These are phyloP conservation scores for Lipotes vexillifer DNA, from an alignment of 2,113 vertebrate genomes.

Conservation along the genomic window DNA sequence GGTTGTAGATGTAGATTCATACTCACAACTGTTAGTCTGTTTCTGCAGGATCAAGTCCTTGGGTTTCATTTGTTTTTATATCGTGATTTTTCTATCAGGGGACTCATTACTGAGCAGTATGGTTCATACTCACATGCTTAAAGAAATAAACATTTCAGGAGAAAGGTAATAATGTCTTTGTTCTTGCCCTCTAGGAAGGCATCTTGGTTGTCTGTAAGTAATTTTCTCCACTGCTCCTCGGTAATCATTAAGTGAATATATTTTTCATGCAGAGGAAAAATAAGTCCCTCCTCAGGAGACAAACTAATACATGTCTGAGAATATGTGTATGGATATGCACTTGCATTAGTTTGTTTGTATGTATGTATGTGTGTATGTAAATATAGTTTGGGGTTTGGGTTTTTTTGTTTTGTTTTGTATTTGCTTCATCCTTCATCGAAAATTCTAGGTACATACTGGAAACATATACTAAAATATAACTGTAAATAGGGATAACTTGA, in stretches of 20 bases:
- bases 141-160: neutral
- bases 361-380: neutral
- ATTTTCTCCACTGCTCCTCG: neutral
- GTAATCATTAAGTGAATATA: neutral
- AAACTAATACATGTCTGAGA: neutral
- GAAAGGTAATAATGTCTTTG: neutral
- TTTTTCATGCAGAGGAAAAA: neutral
- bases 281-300: neutral
- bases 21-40: neutral
- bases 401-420: neutral
- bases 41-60: neutral
- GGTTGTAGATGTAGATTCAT: neutral
- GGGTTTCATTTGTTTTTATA: neutral
- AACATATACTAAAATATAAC: neutral
- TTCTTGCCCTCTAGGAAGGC: neutral
- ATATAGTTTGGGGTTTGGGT: rapidly evolving
- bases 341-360: neutral
- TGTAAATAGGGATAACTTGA: neutral
- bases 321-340: neutral
- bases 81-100: neutral
- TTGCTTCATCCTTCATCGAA: neutral
- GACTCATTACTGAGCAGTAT: neutral
- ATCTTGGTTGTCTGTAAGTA: neutral
- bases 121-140: neutral
- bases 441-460: neutral